These are phyloP conservation scores for Spilogale gracilis DNA, from an alignment of 2,113 vertebrate species.

Conservation along the genomic window DNA sequence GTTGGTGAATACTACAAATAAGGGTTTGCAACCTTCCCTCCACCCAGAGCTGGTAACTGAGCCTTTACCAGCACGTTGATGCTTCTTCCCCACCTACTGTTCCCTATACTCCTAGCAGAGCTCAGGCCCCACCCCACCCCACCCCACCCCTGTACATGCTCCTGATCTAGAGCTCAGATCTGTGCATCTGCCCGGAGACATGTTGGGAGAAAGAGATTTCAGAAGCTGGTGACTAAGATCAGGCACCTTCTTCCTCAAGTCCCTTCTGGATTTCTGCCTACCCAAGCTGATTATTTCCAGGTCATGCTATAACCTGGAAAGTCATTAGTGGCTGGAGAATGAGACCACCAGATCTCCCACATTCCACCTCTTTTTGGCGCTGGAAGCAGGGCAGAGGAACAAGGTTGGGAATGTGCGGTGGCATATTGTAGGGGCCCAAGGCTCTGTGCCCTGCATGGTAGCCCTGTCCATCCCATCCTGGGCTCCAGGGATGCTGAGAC, in stretches of 20 bases:
- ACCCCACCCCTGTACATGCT: not conserved
- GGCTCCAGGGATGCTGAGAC: not conserved
- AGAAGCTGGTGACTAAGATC: not conserved
- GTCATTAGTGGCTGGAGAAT: not conserved
- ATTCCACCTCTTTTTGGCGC: not conserved
- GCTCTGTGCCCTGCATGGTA: not conserved
- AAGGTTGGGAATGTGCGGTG: too few relatives aligned
- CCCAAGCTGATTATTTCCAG: not conserved
- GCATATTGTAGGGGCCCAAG: not conserved
- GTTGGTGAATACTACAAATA: not conserved
- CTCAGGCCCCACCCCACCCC: not conserved
- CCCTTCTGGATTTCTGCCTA: not conserved
- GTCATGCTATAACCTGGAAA: not conserved
- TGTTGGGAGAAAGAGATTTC: not conserved
- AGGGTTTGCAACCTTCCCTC: not conserved
- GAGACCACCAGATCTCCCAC: not conserved
- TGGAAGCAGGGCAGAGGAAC: not conserved
- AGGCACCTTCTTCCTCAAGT: not conserved
- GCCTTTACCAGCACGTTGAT: not conserved
- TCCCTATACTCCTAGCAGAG: not conserved
- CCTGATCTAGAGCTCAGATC: not conserved
- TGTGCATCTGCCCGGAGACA: not conserved
- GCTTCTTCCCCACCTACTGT: not conserved
- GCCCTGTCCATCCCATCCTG: not conserved
- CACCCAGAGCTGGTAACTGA: not conserved